phyloP scores from a whole-genome alignment of 1,140 invertebrate species.

The Diachasmimorpha longicaudata region DNA sequence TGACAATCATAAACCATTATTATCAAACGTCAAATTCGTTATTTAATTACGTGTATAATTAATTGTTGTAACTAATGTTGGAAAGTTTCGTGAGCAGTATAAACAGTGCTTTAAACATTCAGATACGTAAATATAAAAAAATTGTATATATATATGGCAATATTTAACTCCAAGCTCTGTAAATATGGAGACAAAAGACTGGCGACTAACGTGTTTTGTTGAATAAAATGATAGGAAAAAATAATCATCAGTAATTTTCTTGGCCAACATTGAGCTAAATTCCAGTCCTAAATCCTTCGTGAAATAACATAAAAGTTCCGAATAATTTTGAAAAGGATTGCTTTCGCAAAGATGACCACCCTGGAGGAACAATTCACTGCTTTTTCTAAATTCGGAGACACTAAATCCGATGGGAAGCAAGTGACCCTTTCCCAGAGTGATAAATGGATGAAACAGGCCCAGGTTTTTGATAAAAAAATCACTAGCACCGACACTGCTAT shows the following conservation, averaged over 20 bases:
- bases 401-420: slow-evolving; percentile 70
- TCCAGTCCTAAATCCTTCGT: too few species aligned
- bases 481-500: slow-evolving; percentile 75
- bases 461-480: slow-evolving; percentile 74
- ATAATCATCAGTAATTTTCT: neutral
- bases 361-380: slow-evolving; percentile 52
- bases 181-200: neutral
- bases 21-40: too few species aligned
- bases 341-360: slow-evolving; percentile 18
- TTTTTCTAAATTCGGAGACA: slow-evolving; percentile 75
- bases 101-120: too few species aligned
- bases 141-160: neutral
- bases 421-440: slow-evolving; percentile 75
- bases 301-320: too few species aligned
- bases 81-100: too few species aligned
- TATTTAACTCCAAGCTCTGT: neutral
- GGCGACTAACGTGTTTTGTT: neutral
- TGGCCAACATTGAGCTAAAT: too few species aligned
- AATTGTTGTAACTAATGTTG: too few species aligned
- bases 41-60: too few species aligned
- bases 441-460: slow-evolving; percentile 81
- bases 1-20: too few species aligned
- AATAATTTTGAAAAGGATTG: neutral
- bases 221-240: neutral
- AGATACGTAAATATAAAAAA: too few species aligned